Base-by-base conservation (phyloP, 2,797 vertebrate genomes). In the Malacoctenus gilli region DNA sequence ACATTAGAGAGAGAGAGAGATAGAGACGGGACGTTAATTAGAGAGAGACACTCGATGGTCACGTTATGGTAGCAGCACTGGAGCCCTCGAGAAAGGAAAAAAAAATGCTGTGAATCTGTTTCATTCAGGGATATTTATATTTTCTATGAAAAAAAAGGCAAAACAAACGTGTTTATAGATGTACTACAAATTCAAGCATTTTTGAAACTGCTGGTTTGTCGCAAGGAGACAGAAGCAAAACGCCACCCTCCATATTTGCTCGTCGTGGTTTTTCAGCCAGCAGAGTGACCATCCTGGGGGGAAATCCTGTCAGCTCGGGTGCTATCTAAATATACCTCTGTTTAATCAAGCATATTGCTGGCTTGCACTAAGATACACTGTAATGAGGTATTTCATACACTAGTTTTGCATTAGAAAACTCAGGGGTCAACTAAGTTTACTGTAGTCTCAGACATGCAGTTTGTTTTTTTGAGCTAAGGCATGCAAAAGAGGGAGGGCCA, bases 121-220 rank as follows among this genome's bases (percentile, higher is more conserved):
- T 90, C 90, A 94, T 95, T 95, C 94, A 95, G 94, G 94, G 94
- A 95, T 94, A 95, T 95, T 94, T 95, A 94, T 95, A 93, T 94
- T 95, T 95, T 95, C 91, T 95, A 92, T 95, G 91, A 92, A 93
- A 90, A n/a, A n/a, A n/a, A n/a, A n/a, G n/a, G n/a, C n/a, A n/a
- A n/a, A n/a, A n/a, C n/a, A n/a, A 84, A 85, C 85, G 83, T 82
- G 86, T 90, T 92, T 91, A 80, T 91, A 91, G 85, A 89, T 91
- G 89, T 89, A 85, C 88, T 85, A 90, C 87, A 90, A 89, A 86
- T 91, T 89, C 85, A 89, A 87, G 91, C 90, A 94, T 91, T 92
- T 88, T n/a, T n/a, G n/a, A 77, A 91, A 88, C 87, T 91, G 91
- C 92, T 93, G 91, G 90, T 91, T n/a, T 91, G 89, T 92, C 90